A percentile compares a stretch with the other conserved stretches of the same genome.
Evolutionary conservation across 64 coral and sea anemone species (phyloP).

Genomic region (Montipora capricornis): DNA sequence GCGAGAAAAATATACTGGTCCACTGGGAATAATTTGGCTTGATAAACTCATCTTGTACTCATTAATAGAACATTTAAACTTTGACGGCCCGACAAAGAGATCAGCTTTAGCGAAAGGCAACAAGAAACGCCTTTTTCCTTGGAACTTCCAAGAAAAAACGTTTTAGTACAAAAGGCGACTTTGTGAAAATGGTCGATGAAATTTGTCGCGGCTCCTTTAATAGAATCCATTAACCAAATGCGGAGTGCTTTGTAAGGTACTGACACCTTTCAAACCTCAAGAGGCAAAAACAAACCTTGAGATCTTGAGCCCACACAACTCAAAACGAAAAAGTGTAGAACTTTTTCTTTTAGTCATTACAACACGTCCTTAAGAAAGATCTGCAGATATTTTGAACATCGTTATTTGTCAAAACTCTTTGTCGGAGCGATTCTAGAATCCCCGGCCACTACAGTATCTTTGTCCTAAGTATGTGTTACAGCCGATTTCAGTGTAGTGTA

Average conservation of each 20-base stretch:
- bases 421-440: too few species aligned
- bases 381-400: too few species aligned
- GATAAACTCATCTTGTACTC: conserved; percentile 1
- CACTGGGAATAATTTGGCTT: conserved; percentile 13
- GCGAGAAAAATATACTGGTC: background rate
- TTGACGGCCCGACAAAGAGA: conserved; percentile 12
- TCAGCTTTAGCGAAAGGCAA: background rate
- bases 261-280: background rate
- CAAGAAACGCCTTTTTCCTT: background rate
- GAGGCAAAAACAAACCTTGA: too few species aligned
- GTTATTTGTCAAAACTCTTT: too few species aligned
- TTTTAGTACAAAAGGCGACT: background rate
- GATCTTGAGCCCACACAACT: too few species aligned
- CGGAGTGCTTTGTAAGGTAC: background rate
- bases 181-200: background rate
- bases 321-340: too few species aligned
- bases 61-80: background rate
- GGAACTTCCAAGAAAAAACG: background rate
- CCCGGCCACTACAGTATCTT: too few species aligned
- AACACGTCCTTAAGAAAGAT: too few species aligned
- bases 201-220: background rate
- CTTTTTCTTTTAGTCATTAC: too few species aligned
- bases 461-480: too few species aligned
- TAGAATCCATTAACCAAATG: too few species aligned
- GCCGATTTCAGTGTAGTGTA: too few species aligned